These are phyloP conservation scores for Cotesia congregata DNA, from an alignment of 2,888 invertebrate species.

Conservation along the genomic window DNA sequence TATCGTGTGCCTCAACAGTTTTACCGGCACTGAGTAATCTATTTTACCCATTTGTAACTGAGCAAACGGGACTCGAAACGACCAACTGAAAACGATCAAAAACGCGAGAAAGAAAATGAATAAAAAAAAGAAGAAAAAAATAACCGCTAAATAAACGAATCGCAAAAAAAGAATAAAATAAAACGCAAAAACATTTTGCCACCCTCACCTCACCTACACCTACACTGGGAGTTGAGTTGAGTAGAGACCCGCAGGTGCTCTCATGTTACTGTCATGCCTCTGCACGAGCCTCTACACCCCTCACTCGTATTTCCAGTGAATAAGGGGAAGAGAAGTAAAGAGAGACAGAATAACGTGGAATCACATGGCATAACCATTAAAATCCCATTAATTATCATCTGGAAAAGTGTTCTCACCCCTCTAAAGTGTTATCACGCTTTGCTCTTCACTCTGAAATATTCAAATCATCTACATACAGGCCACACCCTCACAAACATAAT, in stretches of 20 bases:
- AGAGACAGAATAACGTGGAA: constrained; percentile 18
- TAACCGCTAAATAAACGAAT: constrained; percentile 34
- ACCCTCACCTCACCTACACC: constrained; percentile 7
- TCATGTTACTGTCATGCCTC: constrained; percentile 27
- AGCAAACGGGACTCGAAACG: constrained; percentile 46
- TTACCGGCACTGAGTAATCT: constrained; percentile 58
- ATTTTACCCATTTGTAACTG: constrained; percentile 62
- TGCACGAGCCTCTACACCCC: constrained; percentile 13
- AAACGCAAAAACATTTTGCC: constrained; percentile 32
- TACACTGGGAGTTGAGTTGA: background rate
- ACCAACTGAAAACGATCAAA: constrained; percentile 39
- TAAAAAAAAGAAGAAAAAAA: constrained; percentile 2
- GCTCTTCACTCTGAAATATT: background rate
- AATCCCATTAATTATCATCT: constrained; percentile 34
- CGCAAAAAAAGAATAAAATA: constrained; percentile 35
- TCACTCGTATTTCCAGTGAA: constrained; percentile 18
- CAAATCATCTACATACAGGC: constrained; percentile 2
- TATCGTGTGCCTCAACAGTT: constrained; percentile 42
- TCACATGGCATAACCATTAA: constrained; percentile 31
- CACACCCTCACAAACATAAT: background rate
- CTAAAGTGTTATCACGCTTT: constrained; percentile 4
- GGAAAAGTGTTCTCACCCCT: constrained; percentile 11
- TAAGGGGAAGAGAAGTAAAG: background rate
- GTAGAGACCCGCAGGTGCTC: constrained; percentile 30
- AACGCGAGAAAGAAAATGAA: constrained; percentile 2